Conservation (phyloP, 2,797 vertebrate genomes). For the Coregonus ussuriensis region DNA sequence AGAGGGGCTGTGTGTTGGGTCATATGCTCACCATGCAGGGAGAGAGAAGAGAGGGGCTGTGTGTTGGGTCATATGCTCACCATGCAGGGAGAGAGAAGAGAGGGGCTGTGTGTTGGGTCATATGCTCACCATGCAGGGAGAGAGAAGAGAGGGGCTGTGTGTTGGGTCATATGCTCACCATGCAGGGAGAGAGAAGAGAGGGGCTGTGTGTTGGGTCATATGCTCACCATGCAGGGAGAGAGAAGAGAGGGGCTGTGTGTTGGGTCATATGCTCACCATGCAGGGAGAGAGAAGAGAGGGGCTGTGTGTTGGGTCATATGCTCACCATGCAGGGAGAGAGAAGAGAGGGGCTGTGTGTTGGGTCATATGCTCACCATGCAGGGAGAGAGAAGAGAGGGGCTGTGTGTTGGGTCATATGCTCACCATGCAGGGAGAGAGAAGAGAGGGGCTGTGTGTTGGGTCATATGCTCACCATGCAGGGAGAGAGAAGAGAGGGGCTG, state of each 20-base stretch:
- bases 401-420: slow-evolving; percentile 66
- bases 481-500: too few species aligned
- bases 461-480: slow-evolving; percentile 93
- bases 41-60: not conserved
- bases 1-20: too few species aligned
- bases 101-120: slow-evolving; percentile 42
- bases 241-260: not conserved
- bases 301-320: slow-evolving; percentile 58
- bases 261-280: slow-evolving; percentile 87
- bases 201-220: slow-evolving; percentile 51
- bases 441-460: slow-evolving; percentile 26
- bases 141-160: not conserved
- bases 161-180: slow-evolving; percentile 83
- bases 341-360: slow-evolving; percentile 16
- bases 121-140: slow-evolving; percentile 92
- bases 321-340: slow-evolving; percentile 90
- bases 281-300: slow-evolving; percentile 66
- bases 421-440: slow-evolving; percentile 88
- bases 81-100: slow-evolving; percentile 82
- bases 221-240: slow-evolving; percentile 91
- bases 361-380: slow-evolving; percentile 91
- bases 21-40: too few species aligned
- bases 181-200: slow-evolving; percentile 77
- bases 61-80: slow-evolving; percentile 77
- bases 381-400: slow-evolving; percentile 42